Conservation (phyloP, 2,113 vertebrate species). For the Chitala chitala region DNA sequence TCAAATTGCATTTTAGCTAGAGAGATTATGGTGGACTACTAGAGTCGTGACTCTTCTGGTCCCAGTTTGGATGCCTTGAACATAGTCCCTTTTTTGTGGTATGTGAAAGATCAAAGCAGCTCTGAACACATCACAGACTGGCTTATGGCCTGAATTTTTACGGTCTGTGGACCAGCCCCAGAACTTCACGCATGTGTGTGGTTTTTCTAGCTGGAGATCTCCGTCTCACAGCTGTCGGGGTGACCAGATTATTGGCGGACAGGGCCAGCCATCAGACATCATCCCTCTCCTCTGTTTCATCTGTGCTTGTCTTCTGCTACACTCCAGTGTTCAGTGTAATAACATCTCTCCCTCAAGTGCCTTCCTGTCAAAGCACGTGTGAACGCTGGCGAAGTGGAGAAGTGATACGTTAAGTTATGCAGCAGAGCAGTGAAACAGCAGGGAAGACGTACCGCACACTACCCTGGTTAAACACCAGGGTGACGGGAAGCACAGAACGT, state of each 20-base stretch:
- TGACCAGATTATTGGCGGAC: neutral
- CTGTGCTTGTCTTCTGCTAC: neutral
- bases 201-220: neutral
- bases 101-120: neutral
- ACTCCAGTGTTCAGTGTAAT: neutral
- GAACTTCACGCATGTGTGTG: neutral
- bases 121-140: neutral
- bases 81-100: neutral
- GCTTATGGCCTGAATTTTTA: neutral
- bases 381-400: neutral
- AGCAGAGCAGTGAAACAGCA: neutral
- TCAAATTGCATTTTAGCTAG: neutral
- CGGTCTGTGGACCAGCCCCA: neutral
- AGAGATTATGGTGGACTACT: neutral
- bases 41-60: neutral
- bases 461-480: neutral
- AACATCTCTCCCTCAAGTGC: neutral
- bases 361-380: constrained; percentile 10
- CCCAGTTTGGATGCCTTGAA: neutral
- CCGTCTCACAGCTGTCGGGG: neutral
- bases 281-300: neutral
- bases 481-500: neutral
- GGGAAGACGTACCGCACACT: too few relatives aligned
- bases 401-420: neutral
- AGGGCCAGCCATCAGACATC: neutral